phyloP scores from a whole-genome alignment of 2,113 vertebrate species.

The Seriola quinqueradiata region DNA sequence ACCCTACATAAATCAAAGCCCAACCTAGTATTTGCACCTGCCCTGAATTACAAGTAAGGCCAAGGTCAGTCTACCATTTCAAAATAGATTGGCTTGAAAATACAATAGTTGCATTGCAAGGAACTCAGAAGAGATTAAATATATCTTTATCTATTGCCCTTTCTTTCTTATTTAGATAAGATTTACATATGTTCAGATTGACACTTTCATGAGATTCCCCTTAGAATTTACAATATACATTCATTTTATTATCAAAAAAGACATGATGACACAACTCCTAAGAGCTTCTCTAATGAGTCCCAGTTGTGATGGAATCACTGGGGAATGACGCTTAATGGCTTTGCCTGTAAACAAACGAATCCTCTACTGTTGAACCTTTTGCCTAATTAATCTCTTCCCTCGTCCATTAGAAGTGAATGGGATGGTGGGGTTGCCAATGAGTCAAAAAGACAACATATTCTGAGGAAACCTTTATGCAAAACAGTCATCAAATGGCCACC shows the following conservation, averaged over 20 bases:
- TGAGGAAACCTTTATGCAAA: neutral
- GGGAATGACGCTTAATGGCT: constrained; percentile 58
- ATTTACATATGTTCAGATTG: neutral
- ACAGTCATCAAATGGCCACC: neutral
- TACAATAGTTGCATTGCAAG: neutral
- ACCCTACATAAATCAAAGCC: constrained; percentile 28
- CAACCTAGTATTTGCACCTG: neutral
- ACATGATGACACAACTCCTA: neutral
- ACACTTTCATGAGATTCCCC: constrained; percentile 18
- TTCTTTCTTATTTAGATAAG: neutral
- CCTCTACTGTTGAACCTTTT: constrained; percentile 17
- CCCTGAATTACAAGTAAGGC: neutral
- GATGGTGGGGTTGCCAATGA: neutral
- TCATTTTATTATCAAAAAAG: constrained; percentile 16
- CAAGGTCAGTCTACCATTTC: neutral
- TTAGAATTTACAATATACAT: constrained; percentile 1
- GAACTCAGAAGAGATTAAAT: neutral
- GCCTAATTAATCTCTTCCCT: constrained; percentile 60
- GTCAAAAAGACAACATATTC: neutral
- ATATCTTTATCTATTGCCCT: neutral
- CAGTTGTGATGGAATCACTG: constrained; percentile 25
- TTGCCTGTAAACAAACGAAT: constrained; percentile 64
- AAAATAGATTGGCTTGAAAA: neutral
- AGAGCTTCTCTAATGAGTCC: constrained; percentile 52
- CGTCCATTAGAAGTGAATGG: constrained; percentile 26